Conservation (phyloP, 2,888 invertebrate genomes). For the Adela reaumurella region DNA sequence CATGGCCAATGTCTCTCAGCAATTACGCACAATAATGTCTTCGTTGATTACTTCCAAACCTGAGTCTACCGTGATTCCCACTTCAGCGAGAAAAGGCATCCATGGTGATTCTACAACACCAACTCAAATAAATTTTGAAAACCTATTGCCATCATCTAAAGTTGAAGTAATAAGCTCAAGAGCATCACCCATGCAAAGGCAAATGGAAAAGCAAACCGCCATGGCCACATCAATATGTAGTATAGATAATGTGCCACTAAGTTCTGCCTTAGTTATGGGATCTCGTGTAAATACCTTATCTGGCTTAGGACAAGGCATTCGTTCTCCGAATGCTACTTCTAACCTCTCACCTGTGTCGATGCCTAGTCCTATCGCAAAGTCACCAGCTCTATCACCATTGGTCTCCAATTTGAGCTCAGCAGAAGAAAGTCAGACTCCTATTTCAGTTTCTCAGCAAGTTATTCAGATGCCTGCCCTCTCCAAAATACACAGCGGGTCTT, state of each 20-base stretch:
- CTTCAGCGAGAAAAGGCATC: constrained; percentile 40
- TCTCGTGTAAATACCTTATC: constrained; percentile 39
- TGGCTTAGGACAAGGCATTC: constrained; percentile 34
- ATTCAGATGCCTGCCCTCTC: constrained; percentile 51
- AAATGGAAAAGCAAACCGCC: constrained; percentile 28
- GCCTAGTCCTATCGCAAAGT: constrained; percentile 38
- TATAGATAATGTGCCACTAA: constrained; percentile 33
- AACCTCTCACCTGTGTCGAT: constrained; percentile 37
- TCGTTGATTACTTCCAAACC: constrained; percentile 59
- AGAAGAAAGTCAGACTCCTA: constrained; percentile 25
- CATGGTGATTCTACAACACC: constrained; percentile 33
- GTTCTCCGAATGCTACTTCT: constrained; percentile 46
- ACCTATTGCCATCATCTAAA: constrained; percentile 46
- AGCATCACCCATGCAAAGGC: constrained; percentile 31
- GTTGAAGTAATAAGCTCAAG: constrained; percentile 40
- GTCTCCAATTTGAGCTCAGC: constrained; percentile 24
- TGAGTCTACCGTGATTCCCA: constrained; percentile 35
- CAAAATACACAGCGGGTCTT: constrained; percentile 32
- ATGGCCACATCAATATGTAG: constrained; percentile 15
- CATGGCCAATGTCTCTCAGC: constrained; percentile 69
- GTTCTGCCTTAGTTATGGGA: constrained; percentile 35
- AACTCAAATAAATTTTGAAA: constrained; percentile 51
- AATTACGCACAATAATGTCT: constrained; percentile 63
- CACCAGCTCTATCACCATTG: constrained; percentile 39
- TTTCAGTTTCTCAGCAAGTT: constrained; percentile 34